These are phyloP conservation scores for Ispidina picta DNA, from an alignment of 2,797 vertebrate genomes.

Conservation along the genomic window DNA sequence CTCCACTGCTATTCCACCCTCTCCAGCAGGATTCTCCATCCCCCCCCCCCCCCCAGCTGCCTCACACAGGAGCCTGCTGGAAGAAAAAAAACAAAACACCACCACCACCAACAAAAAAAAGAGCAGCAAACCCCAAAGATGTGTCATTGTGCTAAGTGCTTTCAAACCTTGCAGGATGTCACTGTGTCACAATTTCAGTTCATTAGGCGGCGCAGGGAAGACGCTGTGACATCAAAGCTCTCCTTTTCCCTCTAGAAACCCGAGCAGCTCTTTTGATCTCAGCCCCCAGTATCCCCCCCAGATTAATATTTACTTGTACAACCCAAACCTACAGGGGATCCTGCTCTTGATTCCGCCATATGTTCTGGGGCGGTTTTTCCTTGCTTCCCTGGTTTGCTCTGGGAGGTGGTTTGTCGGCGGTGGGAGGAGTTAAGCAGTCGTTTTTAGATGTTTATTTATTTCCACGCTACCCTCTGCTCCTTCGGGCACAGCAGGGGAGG, in stretches of 20 bases:
- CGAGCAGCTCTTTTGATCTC: constrained; percentile 88
- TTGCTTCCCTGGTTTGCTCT: constrained; percentile 26
- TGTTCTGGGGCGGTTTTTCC: constrained; percentile 73
- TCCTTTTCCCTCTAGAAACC: constrained; percentile 81
- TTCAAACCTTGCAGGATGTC: constrained; percentile 65
- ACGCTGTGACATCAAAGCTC: constrained; percentile 84
- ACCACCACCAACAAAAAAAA: neutral
- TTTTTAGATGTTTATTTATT: constrained; percentile 23
- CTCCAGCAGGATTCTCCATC: neutral
- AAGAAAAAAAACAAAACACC: neutral
- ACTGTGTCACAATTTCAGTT: constrained; percentile 68
- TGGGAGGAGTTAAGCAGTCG: constrained; percentile 36
- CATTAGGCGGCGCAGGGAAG: constrained; percentile 67
- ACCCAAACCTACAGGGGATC: constrained; percentile 84
- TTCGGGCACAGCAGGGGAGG: neutral
- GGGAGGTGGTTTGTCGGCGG: neutral
- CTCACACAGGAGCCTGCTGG: neutral
- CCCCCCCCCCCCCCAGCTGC: neutral
- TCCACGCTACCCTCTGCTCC: constrained; percentile 18
- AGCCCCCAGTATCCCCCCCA: constrained; percentile 72
- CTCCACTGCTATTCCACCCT: neutral
- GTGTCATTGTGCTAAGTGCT: constrained; percentile 41
- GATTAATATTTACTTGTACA: constrained; percentile 89
- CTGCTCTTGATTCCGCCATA: constrained; percentile 79
- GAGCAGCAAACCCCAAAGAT: constrained; percentile 31